These are phyloP conservation scores for Basileuterus tristriatus DNA, from an alignment of 2,797 vertebrate genomes.

Conservation along the genomic window DNA sequence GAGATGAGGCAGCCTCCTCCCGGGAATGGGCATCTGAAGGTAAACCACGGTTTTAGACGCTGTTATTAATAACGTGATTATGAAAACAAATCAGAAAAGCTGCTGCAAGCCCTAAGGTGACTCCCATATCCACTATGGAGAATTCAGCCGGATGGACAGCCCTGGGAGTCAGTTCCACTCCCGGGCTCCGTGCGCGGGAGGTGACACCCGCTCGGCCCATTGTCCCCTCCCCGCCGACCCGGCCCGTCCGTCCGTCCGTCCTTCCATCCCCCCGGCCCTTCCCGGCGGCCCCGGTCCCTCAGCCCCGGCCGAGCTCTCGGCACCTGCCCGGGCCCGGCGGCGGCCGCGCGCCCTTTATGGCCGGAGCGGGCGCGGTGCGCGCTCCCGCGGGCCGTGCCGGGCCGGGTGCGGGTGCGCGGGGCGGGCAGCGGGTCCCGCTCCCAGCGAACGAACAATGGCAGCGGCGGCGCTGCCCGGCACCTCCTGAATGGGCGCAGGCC, in stretches of 20 bases:
- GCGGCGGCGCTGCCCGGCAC: slow-evolving; percentile 18
- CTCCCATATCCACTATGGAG: not conserved
- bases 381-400: slow-evolving; percentile 48
- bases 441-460: slow-evolving; percentile 35
- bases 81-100: not conserved
- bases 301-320: not conserved
- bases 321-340: not conserved
- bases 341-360: slow-evolving; percentile 83
- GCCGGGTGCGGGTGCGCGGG: not conserved
- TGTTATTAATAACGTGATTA: not conserved
- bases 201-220: not conserved
- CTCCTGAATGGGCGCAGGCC: not conserved
- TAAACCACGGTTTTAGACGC: not conserved
- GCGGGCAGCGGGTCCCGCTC: not conserved
- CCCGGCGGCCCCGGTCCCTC: not conserved
- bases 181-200: not conserved
- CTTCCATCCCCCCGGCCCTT: not conserved
- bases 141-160: not conserved
- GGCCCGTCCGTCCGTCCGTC: not conserved
- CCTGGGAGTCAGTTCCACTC: not conserved
- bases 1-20: not conserved
- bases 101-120: not conserved
- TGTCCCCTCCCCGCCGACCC: not conserved
- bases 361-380: slow-evolving; percentile 79
- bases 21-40: not conserved